Evolutionary conservation across 2,113 vertebrate species (phyloP).

Genomic region (Crotalus horridus): DNA sequence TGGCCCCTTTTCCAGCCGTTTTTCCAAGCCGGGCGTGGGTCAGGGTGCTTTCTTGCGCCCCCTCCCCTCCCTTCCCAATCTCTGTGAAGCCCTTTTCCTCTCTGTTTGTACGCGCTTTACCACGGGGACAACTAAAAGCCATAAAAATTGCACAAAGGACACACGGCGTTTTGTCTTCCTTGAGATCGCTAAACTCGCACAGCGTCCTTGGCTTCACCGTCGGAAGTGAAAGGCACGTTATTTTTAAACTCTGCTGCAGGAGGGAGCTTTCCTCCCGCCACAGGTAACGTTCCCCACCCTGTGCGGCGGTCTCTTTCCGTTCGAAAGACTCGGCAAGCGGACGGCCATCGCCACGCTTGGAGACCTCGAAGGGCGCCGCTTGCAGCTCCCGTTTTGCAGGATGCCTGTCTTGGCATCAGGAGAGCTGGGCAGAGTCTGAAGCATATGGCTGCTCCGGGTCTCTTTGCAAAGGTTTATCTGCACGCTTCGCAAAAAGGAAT

Average conservation of each 20-base stretch:
- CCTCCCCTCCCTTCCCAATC: accelerated
- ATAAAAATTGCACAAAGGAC: not conserved
- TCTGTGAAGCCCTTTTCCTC: not conserved
- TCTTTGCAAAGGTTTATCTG: not conserved
- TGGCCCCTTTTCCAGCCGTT: not conserved
- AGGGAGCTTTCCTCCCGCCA: not conserved
- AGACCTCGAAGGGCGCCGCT: not conserved
- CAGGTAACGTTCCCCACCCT: not conserved
- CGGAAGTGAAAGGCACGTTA: not conserved
- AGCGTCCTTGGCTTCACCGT: not conserved
- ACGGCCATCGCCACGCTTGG: not conserved
- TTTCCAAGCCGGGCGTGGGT: slow-evolving; percentile 12
- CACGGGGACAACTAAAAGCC: not conserved
- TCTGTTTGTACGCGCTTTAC: accelerated
- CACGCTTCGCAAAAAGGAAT: not conserved
- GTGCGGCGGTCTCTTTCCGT: not conserved
- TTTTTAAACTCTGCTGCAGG: not conserved
- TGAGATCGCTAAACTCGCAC: no score
- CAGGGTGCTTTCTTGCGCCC: not conserved
- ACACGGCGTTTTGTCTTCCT: not conserved
- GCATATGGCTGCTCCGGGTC: not conserved
- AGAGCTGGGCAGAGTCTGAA: not conserved
- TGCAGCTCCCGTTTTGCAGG: not conserved
- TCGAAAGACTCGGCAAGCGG: not conserved
- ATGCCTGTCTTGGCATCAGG: not conserved